phyloP scores from a whole-genome alignment of 2,113 vertebrate genomes.

The Lepus timidus region DNA sequence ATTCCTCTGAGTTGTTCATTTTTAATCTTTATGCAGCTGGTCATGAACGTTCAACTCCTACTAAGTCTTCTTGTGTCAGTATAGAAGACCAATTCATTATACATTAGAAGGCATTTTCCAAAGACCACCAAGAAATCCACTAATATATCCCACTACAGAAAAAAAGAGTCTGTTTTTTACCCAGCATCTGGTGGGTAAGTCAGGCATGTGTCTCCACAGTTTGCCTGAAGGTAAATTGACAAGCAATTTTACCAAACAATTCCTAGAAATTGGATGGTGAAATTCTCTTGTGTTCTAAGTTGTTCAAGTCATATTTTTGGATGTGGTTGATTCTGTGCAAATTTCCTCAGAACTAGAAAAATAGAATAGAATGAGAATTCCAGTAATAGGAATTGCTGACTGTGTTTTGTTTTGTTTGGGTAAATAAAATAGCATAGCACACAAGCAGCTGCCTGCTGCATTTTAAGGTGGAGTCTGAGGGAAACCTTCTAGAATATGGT shows the following conservation, averaged over 20 bases:
- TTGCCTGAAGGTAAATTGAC: neutral
- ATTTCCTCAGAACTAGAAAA: neutral
- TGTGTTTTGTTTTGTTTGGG: neutral
- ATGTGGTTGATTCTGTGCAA: neutral
- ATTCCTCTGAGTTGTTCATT: neutral
- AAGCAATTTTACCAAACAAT: conserved; percentile 17
- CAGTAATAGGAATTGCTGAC: neutral
- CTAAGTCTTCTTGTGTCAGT: neutral
- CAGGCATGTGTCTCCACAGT: neutral
- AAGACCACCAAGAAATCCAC: neutral
- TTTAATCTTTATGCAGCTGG: neutral
- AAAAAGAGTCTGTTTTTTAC: neutral
- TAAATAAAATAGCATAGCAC: neutral
- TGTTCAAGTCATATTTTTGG: neutral
- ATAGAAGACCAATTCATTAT: neutral
- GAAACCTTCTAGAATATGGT: neutral
- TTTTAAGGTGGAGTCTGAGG: neutral
- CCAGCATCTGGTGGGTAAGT: neutral
- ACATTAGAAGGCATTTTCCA: neutral
- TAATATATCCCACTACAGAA: neutral
- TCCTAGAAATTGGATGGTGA: neutral
- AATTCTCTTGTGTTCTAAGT: neutral
- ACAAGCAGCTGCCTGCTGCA: neutral
- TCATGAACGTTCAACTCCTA: neutral
- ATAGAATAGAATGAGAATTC: neutral